Conservation (phyloP, 2,113 vertebrate species). For the Gasterosteus nipponicus region DNA sequence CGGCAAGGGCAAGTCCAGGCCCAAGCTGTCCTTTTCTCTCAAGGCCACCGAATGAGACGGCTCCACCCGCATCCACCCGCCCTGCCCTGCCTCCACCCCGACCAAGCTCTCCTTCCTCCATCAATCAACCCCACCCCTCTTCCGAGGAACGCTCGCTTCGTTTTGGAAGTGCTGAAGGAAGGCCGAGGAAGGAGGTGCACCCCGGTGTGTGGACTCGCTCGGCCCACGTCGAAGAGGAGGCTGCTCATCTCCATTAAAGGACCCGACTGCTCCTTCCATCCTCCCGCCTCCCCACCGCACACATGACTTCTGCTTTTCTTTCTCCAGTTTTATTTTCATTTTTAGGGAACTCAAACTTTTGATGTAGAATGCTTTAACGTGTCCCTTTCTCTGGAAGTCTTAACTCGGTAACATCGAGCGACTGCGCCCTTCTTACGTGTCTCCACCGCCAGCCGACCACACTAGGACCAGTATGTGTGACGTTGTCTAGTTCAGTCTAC, state of each 20-base stretch:
- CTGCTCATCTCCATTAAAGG: conserved; percentile 31
- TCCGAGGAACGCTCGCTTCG: conserved; percentile 92
- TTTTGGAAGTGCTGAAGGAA: conserved; percentile 91
- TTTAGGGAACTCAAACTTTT: conserved; percentile 69
- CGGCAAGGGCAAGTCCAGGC: conserved; percentile 98
- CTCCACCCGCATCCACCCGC: conserved; percentile 18
- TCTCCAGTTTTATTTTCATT: conserved; percentile 39
- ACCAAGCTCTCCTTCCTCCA: conserved; percentile 30
- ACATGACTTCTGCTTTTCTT: conserved; percentile 54
- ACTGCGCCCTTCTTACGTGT: conserved; percentile 32
- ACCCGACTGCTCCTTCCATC: conserved; percentile 28
- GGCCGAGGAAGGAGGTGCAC: conserved; percentile 17
- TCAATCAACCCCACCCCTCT: conserved; percentile 70
- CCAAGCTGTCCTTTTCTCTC: conserved; percentile 97
- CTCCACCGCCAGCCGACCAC: conserved; percentile 38
- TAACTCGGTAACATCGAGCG: conserved; percentile 49
- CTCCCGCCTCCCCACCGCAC: conserved; percentile 27
- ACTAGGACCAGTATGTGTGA: conserved; percentile 17
- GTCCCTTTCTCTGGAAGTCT: conserved; percentile 55
- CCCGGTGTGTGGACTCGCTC: conserved; percentile 29
- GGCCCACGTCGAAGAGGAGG: conserved; percentile 44
- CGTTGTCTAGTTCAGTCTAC: conserved; percentile 45
- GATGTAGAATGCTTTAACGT: conserved; percentile 68
- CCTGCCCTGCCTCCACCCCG: conserved; percentile 32
- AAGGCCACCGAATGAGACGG: conserved; percentile 92